Evolutionary conservation across 1,140 invertebrate species (phyloP), one percentile per base, ranked within the genome.

Genomic region (Habropoda laboriosa): DNA sequence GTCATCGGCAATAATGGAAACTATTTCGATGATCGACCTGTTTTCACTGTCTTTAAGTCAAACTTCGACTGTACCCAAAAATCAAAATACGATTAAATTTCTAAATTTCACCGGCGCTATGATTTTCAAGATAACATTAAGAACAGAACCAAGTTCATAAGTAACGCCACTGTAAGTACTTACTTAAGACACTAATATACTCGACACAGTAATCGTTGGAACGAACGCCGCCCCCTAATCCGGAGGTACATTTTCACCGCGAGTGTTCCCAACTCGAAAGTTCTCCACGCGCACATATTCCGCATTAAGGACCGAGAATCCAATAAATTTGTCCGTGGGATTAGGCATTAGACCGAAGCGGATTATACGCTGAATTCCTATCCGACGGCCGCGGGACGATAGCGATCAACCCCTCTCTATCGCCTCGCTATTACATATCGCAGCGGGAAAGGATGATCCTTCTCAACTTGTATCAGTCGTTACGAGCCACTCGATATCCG

Each of bases 261-360:
- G 55, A 68, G 40, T 45, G 51, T 83, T 67, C 47, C 42, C 55
- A 27, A 53, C 24, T 83, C 45, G 82, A 71, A 79, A 84, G 63
- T 84, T 83, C 53, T 53, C 30, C 38, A n/a, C 55, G 42, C 35
- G 32, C 61, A 40, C 77, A 80, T 80, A 84, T 84, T 84, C 27
- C 70, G 70, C 57, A 64, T 83, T 76, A 85, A 80, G 71, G 71
- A 75, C 32, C 45, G 63, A 45, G 67, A 76, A 85, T 85, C 82
- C 82, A 84, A 84, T 85, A 84, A 83, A 84, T 85, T 85, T 84
- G 82, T 70, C 45, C 72, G 53, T 64, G n/a, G 83, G 82, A 84
- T 85, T 84, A 84, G 73, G 82, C 63, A 84, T 70, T 78, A 78
- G 78, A 64, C 79, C 77, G 83, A 58, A 55, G 30, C 67, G 79